Evolutionary conservation across 2,113 vertebrate species (phyloP).

Genomic region (Tetraodon nigroviridis): DNA sequence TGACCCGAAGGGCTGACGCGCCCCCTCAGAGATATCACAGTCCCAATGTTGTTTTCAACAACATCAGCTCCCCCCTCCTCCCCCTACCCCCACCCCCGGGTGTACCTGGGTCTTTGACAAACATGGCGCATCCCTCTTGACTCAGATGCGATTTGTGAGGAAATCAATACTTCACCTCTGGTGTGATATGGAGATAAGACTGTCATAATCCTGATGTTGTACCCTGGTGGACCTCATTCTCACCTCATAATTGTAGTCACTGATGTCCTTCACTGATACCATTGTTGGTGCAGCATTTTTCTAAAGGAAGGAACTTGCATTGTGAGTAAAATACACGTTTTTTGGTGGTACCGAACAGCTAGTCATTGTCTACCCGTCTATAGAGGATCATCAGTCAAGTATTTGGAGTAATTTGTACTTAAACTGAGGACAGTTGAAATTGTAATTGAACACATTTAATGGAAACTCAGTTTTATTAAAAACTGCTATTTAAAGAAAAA

Average conservation of each 20-base stretch:
- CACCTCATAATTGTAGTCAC: constrained; percentile 70
- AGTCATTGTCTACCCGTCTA: too few species aligned
- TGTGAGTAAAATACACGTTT: neutral
- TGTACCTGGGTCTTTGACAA: constrained; percentile 68
- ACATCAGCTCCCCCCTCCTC: too few species aligned
- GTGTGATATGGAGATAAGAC: constrained; percentile 81
- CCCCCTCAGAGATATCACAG: constrained; percentile 13
- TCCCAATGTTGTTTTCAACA: constrained; percentile 26
- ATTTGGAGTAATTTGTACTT: too few species aligned
- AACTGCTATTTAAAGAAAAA: neutral
- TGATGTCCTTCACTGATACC: constrained; percentile 74
- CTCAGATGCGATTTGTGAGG: constrained; percentile 85
- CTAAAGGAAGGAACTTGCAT: neutral
- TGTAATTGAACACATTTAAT: neutral
- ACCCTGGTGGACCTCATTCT: constrained; percentile 73
- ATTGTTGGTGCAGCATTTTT: constrained; percentile 12
- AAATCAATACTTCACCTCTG: constrained; percentile 91
- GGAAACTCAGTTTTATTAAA: neutral
- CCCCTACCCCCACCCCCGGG: constrained; percentile 50
- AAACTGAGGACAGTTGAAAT: too few species aligned
- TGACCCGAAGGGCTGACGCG: neutral
- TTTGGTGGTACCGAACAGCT: too few species aligned
- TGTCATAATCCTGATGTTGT: constrained; percentile 78
- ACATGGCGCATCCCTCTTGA: constrained; percentile 72
- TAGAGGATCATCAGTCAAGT: too few species aligned